phyloP scores from a whole-genome alignment of 1,140 invertebrate genomes.

The Scylla paramamosain region DNA sequence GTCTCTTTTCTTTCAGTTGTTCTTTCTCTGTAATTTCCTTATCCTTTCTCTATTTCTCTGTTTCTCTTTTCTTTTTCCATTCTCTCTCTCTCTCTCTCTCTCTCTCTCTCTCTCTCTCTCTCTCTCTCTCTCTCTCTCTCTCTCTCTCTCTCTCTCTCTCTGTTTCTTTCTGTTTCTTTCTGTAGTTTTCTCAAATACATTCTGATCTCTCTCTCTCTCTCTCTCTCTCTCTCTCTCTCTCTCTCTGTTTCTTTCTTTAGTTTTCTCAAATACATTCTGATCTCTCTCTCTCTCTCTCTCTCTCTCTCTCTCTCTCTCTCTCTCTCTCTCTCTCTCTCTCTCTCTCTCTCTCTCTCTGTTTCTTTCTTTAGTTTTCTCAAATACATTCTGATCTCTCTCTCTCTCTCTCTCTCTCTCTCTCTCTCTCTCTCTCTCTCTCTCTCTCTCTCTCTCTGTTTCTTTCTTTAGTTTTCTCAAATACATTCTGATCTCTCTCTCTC shows the following conservation, averaged over 20 bases:
- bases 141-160: no score
- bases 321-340: neutral
- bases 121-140: neutral
- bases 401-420: neutral
- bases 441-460: neutral
- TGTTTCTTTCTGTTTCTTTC: neutral
- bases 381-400: no score
- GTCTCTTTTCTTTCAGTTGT: neutral
- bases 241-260: no score
- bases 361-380: no score
- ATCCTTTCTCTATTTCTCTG: neutral
- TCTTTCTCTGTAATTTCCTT: neutral
- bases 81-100: neutral
- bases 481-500: neutral
- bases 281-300: neutral
- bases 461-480: no score
- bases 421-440: neutral
- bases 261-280: no score
- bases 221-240: neutral
- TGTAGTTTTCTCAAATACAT: no score
- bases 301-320: neutral
- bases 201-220: neutral
- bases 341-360: neutral
- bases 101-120: neutral
- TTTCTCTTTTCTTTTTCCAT: neutral